Base-by-base conservation (phyloP, 2,888 invertebrate species). In the Cylloceria caligata region DNA sequence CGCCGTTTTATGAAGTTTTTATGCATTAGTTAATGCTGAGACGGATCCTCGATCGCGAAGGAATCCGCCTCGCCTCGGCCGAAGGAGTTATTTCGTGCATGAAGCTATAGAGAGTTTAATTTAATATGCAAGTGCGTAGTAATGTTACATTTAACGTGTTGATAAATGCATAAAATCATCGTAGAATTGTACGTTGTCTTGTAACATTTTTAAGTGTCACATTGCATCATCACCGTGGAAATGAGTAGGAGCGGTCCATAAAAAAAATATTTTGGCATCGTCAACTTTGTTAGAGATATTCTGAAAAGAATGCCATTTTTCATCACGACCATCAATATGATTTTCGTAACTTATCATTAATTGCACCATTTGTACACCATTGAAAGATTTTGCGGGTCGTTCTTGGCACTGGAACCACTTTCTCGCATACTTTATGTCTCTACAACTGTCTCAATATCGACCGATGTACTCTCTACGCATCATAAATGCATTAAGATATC, bases 331-430 rank as follows among this genome's bases (percentile, higher is more conserved):
- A 68, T 47, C 11, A 13, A 24, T 49, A 27, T 73, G 7, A 49
- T 64, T 62, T 65, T 52, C 16, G 13, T 49, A 39, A 62, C 52
- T 62, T 34, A 24, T 27, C 49, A 19, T 65, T 30, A 13, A 74
- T 52, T 36, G 49, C 52, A 74, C 64, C 52, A 27, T 73, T 64
- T 36, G 16, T 16, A 30, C 39, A 64, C 16, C 24, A 21, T 69
- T 5, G 19, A 36, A 47, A 34, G 11, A 13, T n/a, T 30, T 49
- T 30, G 21, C 36, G 19, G 39, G 42, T 36, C 13, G 24, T n/a
- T 36, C 64, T 81, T 81, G 81, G 81, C 81, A 81, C 73, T 81
- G 77, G 49, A 80, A 80, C 16, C 71, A 45, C 60, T 47, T 34
- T 55, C 34, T 73, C 62, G 42, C 47, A 67, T 34, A 52, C 55